These are phyloP conservation scores for Lysandra bellargus DNA, from an alignment of 2,888 invertebrate species.

Conservation along the genomic window DNA sequence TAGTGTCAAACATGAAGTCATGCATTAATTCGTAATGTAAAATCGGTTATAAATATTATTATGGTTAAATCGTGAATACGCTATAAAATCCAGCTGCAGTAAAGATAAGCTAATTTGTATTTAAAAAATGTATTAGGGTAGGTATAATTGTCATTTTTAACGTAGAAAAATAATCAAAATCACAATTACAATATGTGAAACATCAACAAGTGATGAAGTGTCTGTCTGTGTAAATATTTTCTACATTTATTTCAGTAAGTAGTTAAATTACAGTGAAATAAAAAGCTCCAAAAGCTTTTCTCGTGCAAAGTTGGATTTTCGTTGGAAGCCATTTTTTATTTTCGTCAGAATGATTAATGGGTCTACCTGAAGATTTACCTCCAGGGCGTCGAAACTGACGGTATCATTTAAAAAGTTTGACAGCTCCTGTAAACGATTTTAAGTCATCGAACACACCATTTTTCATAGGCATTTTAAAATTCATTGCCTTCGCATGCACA, in stretches of 20 bases:
- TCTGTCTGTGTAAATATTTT: too few species aligned
- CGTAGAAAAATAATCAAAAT: neutral
- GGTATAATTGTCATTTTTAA: too few species aligned
- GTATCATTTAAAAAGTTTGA: constrained; percentile 54
- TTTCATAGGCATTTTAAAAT: constrained; percentile 9
- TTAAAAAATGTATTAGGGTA: neutral
- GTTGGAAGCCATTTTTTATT: constrained; percentile 42
- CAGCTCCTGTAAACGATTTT: constrained; percentile 37
- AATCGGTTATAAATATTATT: neutral
- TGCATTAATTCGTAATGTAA: neutral
- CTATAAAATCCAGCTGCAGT: neutral
- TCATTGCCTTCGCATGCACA: neutral
- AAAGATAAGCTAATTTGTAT: neutral
- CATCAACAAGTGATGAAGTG: too few species aligned
- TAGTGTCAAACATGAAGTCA: too few species aligned
- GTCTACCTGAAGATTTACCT: constrained; percentile 36
- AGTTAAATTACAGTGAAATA: neutral
- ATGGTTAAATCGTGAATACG: constrained; percentile 1
- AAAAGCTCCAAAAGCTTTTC: neutral
- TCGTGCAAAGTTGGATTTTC: constrained; percentile 32
- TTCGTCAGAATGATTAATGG: constrained; percentile 58
- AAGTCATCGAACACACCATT: constrained; percentile 4
- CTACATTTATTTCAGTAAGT: neutral
- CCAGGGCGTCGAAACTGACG: constrained; percentile 45
- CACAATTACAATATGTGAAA: neutral